A percentile compares a stretch with the other conserved stretches of the same genome.
Evolutionary conservation across 2,888 invertebrate species (phyloP).

Genomic region (Macrophya alboannulata): DNA sequence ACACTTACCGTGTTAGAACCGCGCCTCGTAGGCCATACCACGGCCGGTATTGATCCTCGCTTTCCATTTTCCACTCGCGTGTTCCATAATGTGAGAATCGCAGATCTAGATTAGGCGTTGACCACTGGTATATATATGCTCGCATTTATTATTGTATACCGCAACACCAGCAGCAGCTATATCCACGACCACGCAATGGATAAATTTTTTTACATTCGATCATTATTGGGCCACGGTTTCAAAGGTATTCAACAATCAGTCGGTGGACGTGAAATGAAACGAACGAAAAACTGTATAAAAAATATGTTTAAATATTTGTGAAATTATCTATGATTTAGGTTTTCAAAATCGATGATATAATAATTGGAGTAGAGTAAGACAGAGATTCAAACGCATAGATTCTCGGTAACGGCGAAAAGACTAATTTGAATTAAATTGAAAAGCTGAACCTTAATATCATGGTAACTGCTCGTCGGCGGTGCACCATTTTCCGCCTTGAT

Average conservation of each 20-base stretch:
- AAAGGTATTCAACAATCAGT: background rate
- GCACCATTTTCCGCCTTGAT: background rate
- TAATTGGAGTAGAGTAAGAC: background rate
- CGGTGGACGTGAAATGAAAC: no score
- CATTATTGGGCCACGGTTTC: background rate
- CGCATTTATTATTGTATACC: background rate
- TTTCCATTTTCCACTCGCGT: constrained; percentile 53
- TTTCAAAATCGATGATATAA: background rate
- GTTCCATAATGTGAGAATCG: constrained; percentile 46
- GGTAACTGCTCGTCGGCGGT: background rate
- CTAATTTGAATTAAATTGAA: constrained; percentile 8
- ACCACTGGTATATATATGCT: constrained; percentile 34
- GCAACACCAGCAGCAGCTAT: background rate
- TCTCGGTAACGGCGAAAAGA: background rate
- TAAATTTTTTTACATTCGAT: background rate
- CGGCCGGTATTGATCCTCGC: constrained; percentile 36
- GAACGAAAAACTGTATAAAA: no score
- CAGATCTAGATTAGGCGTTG: constrained; percentile 50
- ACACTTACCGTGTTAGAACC: constrained; percentile 19
- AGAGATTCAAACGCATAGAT: no score
- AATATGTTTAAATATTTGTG: background rate
- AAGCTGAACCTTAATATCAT: background rate
- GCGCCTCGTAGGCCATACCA: constrained; percentile 25
- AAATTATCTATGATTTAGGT: no score
- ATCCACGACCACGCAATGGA: background rate